These are phyloP conservation scores for Leptothorax acervorum DNA, from an alignment of 2,888 invertebrate species.

Conservation along the genomic window DNA sequence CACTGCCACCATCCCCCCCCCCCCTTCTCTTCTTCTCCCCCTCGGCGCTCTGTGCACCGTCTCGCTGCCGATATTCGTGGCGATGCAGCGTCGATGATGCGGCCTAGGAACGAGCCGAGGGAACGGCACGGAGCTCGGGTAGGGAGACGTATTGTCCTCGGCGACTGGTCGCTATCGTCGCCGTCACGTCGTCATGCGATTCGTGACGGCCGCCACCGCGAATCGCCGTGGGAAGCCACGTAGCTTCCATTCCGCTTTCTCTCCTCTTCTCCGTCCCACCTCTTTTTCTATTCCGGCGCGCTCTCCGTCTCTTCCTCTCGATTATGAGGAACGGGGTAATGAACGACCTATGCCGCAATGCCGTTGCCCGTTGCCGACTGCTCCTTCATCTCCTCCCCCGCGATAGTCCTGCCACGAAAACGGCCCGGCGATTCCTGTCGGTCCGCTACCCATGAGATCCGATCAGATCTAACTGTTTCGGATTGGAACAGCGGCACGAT, in stretches of 20 bases:
- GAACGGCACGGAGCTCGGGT: background rate
- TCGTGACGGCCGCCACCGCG: slow-evolving; percentile 77
- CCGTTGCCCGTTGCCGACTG: slow-evolving; percentile 54
- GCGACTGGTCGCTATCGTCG: slow-evolving; percentile 59
- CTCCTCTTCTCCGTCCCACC: background rate
- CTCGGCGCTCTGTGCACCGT: background rate
- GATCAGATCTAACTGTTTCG: slow-evolving; percentile 60
- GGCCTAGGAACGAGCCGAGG: slow-evolving; percentile 25
- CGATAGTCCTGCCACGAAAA: slow-evolving; percentile 51
- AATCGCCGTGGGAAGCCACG: slow-evolving; percentile 76
- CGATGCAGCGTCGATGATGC: slow-evolving; percentile 45
- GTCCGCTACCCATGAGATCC: slow-evolving; percentile 34
- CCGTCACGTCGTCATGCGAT: slow-evolving; percentile 77
- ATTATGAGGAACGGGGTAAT: slow-evolving; percentile 58
- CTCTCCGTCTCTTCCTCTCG: slow-evolving; percentile 53
- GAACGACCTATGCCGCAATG: slow-evolving; percentile 72
- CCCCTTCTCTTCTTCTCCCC: background rate
- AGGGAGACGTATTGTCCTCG: slow-evolving; percentile 53
- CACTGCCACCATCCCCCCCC: no score
- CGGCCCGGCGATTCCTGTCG: slow-evolving; percentile 23
- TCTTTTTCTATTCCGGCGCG: slow-evolving; percentile 36
- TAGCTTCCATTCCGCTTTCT: slow-evolving; percentile 34
- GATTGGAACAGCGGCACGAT: slow-evolving; percentile 29
- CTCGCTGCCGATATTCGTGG: slow-evolving; percentile 57
- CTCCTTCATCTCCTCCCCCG: slow-evolving; percentile 4